A percentile compares a stretch with the other conserved stretches of the same genome.
These are phyloP conservation scores for Paramisgurnus dabryanus DNA, from an alignment of 2,113 vertebrate genomes.

Conservation along the genomic window DNA sequence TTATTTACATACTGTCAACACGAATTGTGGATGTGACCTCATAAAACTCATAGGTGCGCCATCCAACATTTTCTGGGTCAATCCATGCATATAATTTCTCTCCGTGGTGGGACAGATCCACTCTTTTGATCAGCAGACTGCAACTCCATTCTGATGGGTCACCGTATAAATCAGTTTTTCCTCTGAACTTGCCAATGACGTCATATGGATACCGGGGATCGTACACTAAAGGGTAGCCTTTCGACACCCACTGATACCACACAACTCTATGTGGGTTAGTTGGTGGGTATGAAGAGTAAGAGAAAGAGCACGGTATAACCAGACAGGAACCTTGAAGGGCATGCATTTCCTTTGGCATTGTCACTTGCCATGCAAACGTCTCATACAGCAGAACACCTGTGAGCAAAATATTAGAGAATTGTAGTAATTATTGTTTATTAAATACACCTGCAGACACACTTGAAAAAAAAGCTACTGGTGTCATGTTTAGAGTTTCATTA, in stretches of 20 bases:
- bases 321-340: slow-evolving; percentile 2
- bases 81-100: slow-evolving; percentile 66
- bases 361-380: slow-evolving; percentile 26
- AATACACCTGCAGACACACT: too few relatives aligned
- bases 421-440: too few relatives aligned
- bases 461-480: too few relatives aligned
- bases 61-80: slow-evolving; percentile 63
- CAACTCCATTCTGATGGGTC: slow-evolving; percentile 3
- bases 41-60: slow-evolving; percentile 51
- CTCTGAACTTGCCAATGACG: slow-evolving; percentile 42
- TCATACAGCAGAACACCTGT: slow-evolving; percentile 46
- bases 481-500: too few relatives aligned
- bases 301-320: slow-evolving; percentile 25
- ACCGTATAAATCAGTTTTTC: neutral
- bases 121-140: slow-evolving; percentile 49
- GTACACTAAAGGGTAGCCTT: slow-evolving; percentile 61
- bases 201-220: fast-evolving
- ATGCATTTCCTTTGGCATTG: neutral
- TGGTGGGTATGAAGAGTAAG: neutral
- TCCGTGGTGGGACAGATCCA: slow-evolving; percentile 35
- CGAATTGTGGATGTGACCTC: slow-evolving; percentile 59
- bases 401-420: neutral
- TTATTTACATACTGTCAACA: slow-evolving; percentile 54
- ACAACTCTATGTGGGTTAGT: neutral
- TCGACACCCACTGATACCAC: slow-evolving; percentile 26